phyloP scores from a whole-genome alignment of 2,888 invertebrate species.

The Troides aeacus region DNA sequence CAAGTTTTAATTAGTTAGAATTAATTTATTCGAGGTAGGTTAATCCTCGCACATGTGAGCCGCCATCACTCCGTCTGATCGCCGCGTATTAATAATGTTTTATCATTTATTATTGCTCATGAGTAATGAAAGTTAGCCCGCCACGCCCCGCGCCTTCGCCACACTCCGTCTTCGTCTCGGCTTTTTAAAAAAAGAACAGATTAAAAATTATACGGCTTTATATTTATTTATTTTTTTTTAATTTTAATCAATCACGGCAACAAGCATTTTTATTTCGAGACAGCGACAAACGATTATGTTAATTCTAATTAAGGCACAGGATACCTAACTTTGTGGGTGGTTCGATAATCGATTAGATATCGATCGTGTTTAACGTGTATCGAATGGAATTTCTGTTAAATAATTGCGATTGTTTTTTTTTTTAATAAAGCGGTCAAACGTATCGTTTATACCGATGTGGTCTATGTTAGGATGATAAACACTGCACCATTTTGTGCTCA shows the following conservation, averaged over 20 bases:
- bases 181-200: conserved; percentile 61
- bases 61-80: conserved; percentile 70
- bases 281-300: conserved; percentile 68
- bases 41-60: conserved; percentile 59
- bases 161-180: conserved; percentile 74
- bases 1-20: conserved; percentile 71
- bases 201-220: conserved; percentile 42
- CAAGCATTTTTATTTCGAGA: conserved; percentile 57
- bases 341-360: conserved; percentile 24
- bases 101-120: conserved; percentile 77
- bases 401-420: conserved; percentile 26
- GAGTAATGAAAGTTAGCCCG: conserved; percentile 77
- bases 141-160: conserved; percentile 72
- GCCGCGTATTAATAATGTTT: conserved; percentile 78
- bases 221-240: conserved; percentile 36
- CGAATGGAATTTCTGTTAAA: conserved; percentile 31
- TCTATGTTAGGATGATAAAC: too few relatives aligned
- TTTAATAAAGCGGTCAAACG: neutral
- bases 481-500: too few relatives aligned
- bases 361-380: conserved; percentile 19
- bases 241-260: conserved; percentile 53
- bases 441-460: neutral
- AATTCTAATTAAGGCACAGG: conserved; percentile 38
- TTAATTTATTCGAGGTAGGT: conserved; percentile 72
- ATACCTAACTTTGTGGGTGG: conserved; percentile 37